These are phyloP conservation scores for Antedon mediterranea DNA, from an alignment of 53 echinoderm and acorn worm species.

Conservation along the genomic window DNA sequence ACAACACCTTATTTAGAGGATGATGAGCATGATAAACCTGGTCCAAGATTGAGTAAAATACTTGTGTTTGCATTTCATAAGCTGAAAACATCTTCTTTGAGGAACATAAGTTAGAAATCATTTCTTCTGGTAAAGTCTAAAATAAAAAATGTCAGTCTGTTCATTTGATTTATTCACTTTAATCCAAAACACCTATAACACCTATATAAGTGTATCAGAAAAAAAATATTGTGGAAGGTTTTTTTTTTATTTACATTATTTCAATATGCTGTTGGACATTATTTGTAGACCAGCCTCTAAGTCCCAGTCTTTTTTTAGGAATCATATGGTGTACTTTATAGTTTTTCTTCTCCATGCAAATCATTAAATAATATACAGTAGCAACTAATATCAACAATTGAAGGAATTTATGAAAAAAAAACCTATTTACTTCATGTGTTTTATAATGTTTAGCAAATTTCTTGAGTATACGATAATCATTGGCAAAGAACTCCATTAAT, in stretches of 20 bases:
- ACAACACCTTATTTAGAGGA: constrained; percentile 53
- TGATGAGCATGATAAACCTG: constrained; percentile 68
- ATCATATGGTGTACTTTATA: too few species aligned
- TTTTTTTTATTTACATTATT: too few species aligned
- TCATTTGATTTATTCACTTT: not conserved
- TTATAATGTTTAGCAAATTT: constrained; percentile 87
- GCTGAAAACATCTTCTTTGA: constrained; percentile 97
- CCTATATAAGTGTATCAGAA: too few species aligned
- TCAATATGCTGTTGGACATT: too few species aligned
- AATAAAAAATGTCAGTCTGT: not conserved
- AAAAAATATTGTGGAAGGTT: too few species aligned
- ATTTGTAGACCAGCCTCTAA: too few species aligned
- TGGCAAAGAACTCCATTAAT: constrained; percentile 97
- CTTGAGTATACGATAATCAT: constrained; percentile 67
- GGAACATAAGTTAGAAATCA: constrained; percentile 64
- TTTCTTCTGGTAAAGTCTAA: constrained; percentile 89
- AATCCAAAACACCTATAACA: too few species aligned
- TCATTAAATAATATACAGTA: too few species aligned
- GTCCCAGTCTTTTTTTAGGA: too few species aligned
- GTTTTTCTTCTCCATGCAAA: too few species aligned
- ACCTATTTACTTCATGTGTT: constrained; percentile 83
- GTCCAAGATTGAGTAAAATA: constrained; percentile 84
- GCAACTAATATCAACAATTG: too few species aligned
- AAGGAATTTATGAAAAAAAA: too few species aligned
- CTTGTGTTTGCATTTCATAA: constrained; percentile 81